phyloP scores from a whole-genome alignment of 2,113 vertebrate species.

The Galemys pyrenaicus region DNA sequence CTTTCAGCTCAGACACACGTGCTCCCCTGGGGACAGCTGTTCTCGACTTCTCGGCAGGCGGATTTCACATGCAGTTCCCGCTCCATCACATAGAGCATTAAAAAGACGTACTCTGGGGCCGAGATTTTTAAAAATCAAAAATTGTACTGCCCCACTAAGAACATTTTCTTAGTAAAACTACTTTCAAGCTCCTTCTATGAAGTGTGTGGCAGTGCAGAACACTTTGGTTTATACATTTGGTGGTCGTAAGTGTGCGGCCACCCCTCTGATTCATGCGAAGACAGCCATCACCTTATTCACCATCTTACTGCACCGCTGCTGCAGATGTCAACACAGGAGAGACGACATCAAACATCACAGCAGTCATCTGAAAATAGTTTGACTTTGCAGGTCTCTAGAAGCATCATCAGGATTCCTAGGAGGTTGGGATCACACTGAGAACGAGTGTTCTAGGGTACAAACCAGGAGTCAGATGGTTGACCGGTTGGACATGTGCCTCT shows the following conservation, averaged over 20 bases:
- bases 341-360: background rate
- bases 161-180: background rate
- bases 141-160: background rate
- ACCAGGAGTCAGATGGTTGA: background rate
- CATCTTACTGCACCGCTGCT: background rate
- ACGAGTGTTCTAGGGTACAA: background rate
- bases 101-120: background rate
- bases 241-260: background rate
- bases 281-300: background rate
- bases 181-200: background rate
- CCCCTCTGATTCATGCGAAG: background rate
- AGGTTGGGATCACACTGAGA: background rate
- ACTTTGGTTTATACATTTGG: too few relatives aligned
- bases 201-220: background rate
- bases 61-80: background rate
- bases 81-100: background rate
- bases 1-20: background rate
- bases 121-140: background rate
- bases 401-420: background rate
- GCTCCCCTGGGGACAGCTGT: background rate
- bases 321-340: background rate
- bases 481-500: background rate
- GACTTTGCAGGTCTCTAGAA: background rate
- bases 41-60: background rate
- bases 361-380: conserved; percentile 20